Evolutionary conservation across 2,888 invertebrate genomes (phyloP), one percentile per base, ranked within the genome.

Genomic region (Athrips mouffetella): DNA sequence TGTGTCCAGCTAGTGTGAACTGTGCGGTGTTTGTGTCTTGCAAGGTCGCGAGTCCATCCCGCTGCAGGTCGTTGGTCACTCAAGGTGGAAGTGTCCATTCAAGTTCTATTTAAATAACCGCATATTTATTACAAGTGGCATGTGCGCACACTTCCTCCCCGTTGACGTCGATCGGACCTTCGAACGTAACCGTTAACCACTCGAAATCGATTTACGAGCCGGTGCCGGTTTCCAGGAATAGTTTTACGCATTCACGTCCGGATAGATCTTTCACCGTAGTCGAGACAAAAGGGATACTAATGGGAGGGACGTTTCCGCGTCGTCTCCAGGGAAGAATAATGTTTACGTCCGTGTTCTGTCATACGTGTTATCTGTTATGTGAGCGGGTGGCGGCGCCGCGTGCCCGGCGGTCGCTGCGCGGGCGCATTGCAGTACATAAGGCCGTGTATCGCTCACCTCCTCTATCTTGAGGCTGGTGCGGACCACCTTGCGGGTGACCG

Each of bases 391-490:
- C 59, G 65, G 69, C 65, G 70, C 67, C 62, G 60, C 60, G 70
- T 63, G 70, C 61, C 66, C 60, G 65, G 68, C 55, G 68, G 73
- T 81, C 77, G 79, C 78, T 72, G 80, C 77, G 37, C 37, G 37
- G 37, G 37, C 21, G 37, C 76, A 72, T 73, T 70, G 63, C 65
- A 73, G 81, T 83, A 82, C 79, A 78, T 84, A 85, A 81, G 75
- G 73, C 71, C 70, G 76, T 78, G 73, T 74, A 63, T 71, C 70
- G 80, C 91, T 91, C 91, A 92, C 92, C 91, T 92, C 92, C 89
- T 92, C 90, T 80, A 92, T 92, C 89, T 91, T 92, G 87, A 91
- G 89, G 86, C 89, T 92, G 74, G 90, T 92, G 86, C 91, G 90
- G 80, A 92, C 90, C 82, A 91, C 90, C 87, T 92, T 92, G 76